These are phyloP conservation scores for Micropoecilia bifurca DNA, from an alignment of 2,797 vertebrate species.

Conservation along the genomic window DNA sequence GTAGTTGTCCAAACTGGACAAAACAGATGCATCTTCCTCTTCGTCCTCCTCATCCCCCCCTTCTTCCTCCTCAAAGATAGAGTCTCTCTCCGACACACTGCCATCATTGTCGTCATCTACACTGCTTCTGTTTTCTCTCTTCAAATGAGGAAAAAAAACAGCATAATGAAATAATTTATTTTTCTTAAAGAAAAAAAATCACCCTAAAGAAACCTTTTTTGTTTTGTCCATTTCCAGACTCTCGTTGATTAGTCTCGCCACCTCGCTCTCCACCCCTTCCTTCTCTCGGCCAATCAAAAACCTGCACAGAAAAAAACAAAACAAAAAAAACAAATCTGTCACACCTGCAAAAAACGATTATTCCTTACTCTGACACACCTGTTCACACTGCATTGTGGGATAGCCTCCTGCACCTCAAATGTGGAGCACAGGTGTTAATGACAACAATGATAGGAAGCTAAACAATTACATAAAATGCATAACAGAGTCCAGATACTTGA, in stretches of 20 bases:
- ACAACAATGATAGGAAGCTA: not conserved
- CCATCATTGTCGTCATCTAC: slow-evolving; percentile 34
- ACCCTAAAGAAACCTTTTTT: slow-evolving; percentile 43
- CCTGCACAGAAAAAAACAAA: slow-evolving; percentile 70
- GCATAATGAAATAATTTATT: not conserved
- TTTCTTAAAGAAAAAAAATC: not conserved
- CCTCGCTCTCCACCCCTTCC: slow-evolving; percentile 90
- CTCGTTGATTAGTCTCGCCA: slow-evolving; percentile 91
- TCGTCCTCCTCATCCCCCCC: slow-evolving; percentile 28
- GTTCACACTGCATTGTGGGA: not conserved
- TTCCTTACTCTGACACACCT: no score
- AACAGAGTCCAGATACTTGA: not conserved
- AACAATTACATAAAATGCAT: not conserved
- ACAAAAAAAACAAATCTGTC: slow-evolving; percentile 8
- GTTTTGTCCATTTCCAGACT: slow-evolving; percentile 88
- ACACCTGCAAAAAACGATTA: slow-evolving; percentile 12
- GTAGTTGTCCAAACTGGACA: slow-evolving; percentile 63
- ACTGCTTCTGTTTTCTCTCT: slow-evolving; percentile 26
- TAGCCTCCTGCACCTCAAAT: not conserved
- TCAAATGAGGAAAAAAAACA: slow-evolving; percentile 7
- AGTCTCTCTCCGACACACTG: slow-evolving; percentile 39
- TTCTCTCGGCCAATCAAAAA: slow-evolving; percentile 93
- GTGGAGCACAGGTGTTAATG: not conserved
- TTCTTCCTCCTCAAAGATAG: slow-evolving; percentile 40
- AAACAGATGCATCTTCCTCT: slow-evolving; percentile 55